Evolutionary conservation across 2,888 invertebrate genomes (phyloP), one percentile per base, ranked within the genome.

Genomic region (Eupithecia subfuscata): DNA sequence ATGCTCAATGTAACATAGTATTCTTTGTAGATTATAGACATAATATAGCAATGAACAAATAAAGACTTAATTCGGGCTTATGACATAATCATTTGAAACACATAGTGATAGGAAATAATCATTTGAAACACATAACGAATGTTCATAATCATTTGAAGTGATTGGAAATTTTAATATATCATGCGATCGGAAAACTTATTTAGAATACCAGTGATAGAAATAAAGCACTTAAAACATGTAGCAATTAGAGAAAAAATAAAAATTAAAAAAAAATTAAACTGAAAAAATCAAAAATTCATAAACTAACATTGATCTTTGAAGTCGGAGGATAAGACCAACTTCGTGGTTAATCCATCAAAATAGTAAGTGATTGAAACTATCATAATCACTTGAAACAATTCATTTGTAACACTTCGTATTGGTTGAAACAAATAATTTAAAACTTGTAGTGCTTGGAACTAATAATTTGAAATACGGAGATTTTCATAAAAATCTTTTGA

Each of bases 111-210:
- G 22, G 4, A 12, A 22, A 11, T 25, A 12, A 60, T 60, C 14
- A 25, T 60, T 60, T 60, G 60, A 60, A 25, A 52, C 52, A 52
- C n/a, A n/a, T n/a, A n/a, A n/a, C n/a, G n/a, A n/a, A n/a, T n/a
- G n/a, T n/a, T n/a, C n/a, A n/a, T n/a, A n/a, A n/a, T n/a, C n/a
- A n/a, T n/a, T n/a, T 4, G n/a, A 8, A n/a, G n/a, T 22, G 22
- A 11, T 18, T 48, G 8, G 48, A 48, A 8, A 48, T 48, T 18
- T 48, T n/a, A 2, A 48, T 5, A 48, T 56, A 56, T 11, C 7
- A 56, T 11, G 52, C 52, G 11, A 56, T 56, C 11, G 52, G 11
- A 56, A 56, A 22, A 11, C 3, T 22, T 12, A 11, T 22, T 60
- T 2, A 14, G 14, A 22, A 60, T 60, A 5, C 14, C 25, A 60